Base-by-base conservation (phyloP, 2,888 invertebrate species). In the Mylabris sibirica region DNA sequence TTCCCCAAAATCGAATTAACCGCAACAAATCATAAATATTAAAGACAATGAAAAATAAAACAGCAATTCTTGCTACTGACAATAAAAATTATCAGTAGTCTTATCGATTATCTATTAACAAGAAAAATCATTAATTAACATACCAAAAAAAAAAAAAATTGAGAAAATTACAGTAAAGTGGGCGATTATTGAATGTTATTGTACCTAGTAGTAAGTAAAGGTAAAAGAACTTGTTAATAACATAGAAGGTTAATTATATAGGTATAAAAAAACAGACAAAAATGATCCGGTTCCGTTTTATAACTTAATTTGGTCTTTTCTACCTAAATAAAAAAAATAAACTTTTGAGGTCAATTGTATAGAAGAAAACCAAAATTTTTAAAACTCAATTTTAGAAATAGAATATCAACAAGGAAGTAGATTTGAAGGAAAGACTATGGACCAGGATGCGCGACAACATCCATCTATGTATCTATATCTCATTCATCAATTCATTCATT, bases 371-470 rank as follows among this genome's bases (percentile, higher is more conserved):
- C n/a, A n/a, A n/a, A n/a, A n/a, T n/a, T n/a, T n/a, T n/a, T n/a
- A n/a, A n/a, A n/a, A n/a, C n/a, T n/a, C n/a, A n/a, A n/a, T n/a
- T n/a, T n/a, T n/a, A n/a, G n/a, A n/a, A n/a, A n/a, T n/a, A n/a
- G n/a, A n/a, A n/a, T n/a, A n/a, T n/a, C n/a, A n/a, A n/a, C n/a
- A n/a, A n/a, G n/a, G n/a, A n/a, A n/a, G n/a, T n/a, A n/a, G n/a
- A n/a, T n/a, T n/a, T n/a, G n/a, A n/a, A n/a, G n/a, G n/a, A n/a
- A n/a, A 44, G n/a, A 44, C 41, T 44, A 49, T 53, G 53, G 53
- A 53, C 53, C 53, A 53, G 53, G 53, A 53, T 53, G 53, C 53
- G 53, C 17, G 14, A 30, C 30, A n/a, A n/a, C n/a, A n/a, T n/a
- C n/a, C n/a, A 30, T 30, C 30, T 8, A 30, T 30, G 5, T 30